Evolutionary conservation across 2,888 invertebrate genomes (phyloP).

Genomic region (Drosophila nr. perissopoda): DNA sequence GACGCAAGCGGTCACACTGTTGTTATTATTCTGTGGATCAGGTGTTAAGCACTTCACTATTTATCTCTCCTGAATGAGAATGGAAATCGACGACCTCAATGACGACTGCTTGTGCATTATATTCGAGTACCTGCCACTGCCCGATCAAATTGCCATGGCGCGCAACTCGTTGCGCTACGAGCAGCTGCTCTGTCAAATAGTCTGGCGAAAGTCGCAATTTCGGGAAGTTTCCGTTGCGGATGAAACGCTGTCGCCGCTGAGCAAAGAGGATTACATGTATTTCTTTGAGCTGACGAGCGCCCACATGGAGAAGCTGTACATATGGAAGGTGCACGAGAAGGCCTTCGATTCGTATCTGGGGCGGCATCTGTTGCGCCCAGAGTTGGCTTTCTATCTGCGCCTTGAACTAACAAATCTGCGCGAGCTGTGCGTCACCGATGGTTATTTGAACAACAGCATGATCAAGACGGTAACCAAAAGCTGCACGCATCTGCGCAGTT

Average conservation of each 20-base stretch:
- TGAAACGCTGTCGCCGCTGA: conserved; percentile 49
- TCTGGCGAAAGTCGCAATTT: conserved; percentile 63
- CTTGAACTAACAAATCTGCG: conserved; percentile 55
- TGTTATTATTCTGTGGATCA: not conserved
- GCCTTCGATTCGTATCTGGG: conserved; percentile 66
- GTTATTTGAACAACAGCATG: conserved; percentile 68
- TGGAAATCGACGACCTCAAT: conserved; percentile 59
- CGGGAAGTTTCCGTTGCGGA: conserved; percentile 67
- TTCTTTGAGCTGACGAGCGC: conserved; percentile 63
- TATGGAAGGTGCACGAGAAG: conserved; percentile 69
- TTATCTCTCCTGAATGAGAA: conserved; percentile 35
- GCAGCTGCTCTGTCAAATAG: conserved; percentile 51
- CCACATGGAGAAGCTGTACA: conserved; percentile 64
- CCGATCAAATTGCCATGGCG: conserved; percentile 66
- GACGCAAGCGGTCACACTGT: not conserved
- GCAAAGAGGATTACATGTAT: conserved; percentile 63
- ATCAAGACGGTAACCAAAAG: conserved; percentile 57
- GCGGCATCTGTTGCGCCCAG: conserved; percentile 58
- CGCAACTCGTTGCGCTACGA: conserved; percentile 54
- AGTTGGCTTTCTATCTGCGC: conserved; percentile 58
- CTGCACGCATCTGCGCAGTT: conserved; percentile 49
- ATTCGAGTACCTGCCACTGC: conserved; percentile 56
- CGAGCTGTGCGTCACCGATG: conserved; percentile 62
- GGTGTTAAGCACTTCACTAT: conserved; percentile 1
- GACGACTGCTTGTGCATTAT: conserved; percentile 66